phyloP scores from a whole-genome alignment of 1,140 invertebrate genomes.

The Lordiphosa collinella region DNA sequence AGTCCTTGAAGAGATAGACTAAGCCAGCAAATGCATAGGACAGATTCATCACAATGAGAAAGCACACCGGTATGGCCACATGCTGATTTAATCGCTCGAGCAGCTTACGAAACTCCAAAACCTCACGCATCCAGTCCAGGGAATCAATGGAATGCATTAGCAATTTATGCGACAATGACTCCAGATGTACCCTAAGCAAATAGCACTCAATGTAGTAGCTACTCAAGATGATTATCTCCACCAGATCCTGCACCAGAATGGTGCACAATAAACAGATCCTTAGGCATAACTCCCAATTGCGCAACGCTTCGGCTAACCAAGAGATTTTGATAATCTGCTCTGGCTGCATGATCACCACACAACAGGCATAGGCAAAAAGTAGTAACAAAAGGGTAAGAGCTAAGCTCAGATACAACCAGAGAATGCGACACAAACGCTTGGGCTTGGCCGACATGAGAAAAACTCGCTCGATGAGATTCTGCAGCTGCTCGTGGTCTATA shows the following conservation, averaged over 20 bases:
- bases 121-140: conserved; percentile 89
- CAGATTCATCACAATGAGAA: conserved; percentile 87
- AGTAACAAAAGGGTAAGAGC: conserved; percentile 84
- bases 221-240: conserved; percentile 88
- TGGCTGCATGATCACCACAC: conserved; percentile 82
- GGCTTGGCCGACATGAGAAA: conserved; percentile 80
- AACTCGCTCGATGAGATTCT: conserved; percentile 94
- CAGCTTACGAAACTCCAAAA: conserved; percentile 87
- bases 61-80: conserved; percentile 85
- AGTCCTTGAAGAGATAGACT: conserved; percentile 83
- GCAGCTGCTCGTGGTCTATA: conserved; percentile 91
- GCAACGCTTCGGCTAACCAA: conserved; percentile 39
- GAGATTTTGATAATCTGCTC: conserved; percentile 80
- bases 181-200: conserved; percentile 85
- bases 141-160: conserved; percentile 85
- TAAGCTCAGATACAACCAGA: conserved; percentile 87
- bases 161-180: conserved; percentile 85
- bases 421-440: conserved; percentile 83
- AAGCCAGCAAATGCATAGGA: conserved; percentile 85
- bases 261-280: conserved; percentile 81
- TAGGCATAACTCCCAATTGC: conserved; percentile 82
- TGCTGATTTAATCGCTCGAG: conserved; percentile 87
- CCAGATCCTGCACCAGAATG: conserved; percentile 87
- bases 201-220: conserved; percentile 91
- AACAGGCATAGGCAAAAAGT: conserved; percentile 84